Evolutionary conservation across 2,888 invertebrate species (phyloP).

Genomic region (Cataglyphis livida): DNA sequence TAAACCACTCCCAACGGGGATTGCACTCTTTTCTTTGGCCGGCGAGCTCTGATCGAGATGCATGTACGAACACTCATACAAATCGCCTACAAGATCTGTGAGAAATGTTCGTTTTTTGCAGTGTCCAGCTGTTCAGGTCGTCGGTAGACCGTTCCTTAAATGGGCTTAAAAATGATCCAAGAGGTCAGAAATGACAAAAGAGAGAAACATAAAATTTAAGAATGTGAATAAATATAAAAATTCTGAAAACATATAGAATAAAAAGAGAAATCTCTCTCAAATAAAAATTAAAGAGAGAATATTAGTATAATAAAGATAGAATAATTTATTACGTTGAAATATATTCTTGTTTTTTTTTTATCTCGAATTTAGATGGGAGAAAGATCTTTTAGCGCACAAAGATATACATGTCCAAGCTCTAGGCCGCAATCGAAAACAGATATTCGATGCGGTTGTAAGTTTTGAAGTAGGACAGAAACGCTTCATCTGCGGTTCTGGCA

Average conservation of each 20-base stretch:
- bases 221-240: neutral
- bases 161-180: neutral
- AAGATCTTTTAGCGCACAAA: neutral
- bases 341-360: neutral
- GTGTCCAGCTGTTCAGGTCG: conserved; percentile 14
- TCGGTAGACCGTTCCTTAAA: neutral
- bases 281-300: neutral
- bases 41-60: neutral
- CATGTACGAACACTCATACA: conserved; percentile 39
- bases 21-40: conserved; percentile 27
- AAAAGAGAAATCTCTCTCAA: neutral
- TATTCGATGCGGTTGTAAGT: conserved; percentile 28
- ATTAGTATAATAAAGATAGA: neutral
- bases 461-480: conserved; percentile 3
- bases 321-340: neutral
- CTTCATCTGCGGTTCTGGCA: conserved; percentile 20
- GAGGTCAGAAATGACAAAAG: neutral
- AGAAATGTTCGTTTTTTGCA: neutral
- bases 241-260: neutral
- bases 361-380: neutral
- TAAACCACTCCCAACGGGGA: conserved; percentile 1
- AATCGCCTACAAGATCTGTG: conserved; percentile 44
- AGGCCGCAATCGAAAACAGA: conserved; percentile 36
- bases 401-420: conserved; percentile 29
- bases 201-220: conserved; percentile 1